Conservation (phyloP, 2,113 vertebrate species). For the Anser cygnoides region DNA sequence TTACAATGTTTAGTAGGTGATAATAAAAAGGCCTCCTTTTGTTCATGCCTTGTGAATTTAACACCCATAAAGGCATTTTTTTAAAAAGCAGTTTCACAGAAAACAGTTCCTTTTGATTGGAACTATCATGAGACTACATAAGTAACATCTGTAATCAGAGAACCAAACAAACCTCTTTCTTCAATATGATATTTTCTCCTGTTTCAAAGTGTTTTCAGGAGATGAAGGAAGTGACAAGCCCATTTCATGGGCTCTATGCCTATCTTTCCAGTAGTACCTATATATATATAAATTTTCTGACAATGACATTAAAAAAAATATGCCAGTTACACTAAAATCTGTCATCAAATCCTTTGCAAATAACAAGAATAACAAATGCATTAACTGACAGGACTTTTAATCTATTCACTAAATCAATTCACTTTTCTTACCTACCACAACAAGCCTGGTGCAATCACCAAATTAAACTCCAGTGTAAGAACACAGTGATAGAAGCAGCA, state of each 20-base stretch:
- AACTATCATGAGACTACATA: neutral
- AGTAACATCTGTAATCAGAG: neutral
- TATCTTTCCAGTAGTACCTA: neutral
- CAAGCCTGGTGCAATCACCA: slow-evolving; percentile 21
- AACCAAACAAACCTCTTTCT: neutral
- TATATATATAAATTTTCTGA: neutral
- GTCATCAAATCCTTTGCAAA: neutral
- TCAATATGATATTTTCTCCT: neutral
- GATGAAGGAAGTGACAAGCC: neutral
- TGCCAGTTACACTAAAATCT: neutral
- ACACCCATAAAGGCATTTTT: neutral
- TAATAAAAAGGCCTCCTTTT: neutral
- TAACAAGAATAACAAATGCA: neutral
- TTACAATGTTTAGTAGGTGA: neutral
- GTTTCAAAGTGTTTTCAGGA: neutral
- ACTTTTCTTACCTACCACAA: slow-evolving; percentile 47
- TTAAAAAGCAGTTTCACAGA: neutral
- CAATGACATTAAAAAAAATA: neutral
- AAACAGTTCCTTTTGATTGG: neutral
- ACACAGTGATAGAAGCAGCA: neutral
- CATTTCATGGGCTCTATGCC: neutral
- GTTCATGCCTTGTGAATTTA: neutral
- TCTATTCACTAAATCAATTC: neutral
- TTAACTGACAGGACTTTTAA: neutral
- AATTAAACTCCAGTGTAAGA: neutral